Evolutionary conservation across 2,888 invertebrate species (phyloP), one percentile per base, ranked within the genome.

Genomic region (Melanostoma scalare): DNA sequence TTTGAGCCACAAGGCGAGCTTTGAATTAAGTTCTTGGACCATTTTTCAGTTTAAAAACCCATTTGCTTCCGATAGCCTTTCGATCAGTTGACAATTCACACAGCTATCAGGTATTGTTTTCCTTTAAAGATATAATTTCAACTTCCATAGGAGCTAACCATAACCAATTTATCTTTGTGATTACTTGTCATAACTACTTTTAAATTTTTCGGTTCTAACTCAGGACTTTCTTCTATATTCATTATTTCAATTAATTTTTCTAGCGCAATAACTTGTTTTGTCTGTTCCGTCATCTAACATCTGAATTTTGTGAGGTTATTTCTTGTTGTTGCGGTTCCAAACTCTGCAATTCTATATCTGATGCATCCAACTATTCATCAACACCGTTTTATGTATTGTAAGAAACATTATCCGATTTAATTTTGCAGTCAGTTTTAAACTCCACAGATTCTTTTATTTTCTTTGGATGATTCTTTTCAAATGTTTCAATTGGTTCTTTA

Each of bases 181-280:
- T 53, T 30, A 10, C 63, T 50, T 35, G 44, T 9, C 36, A 58
- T 44, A 9, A 10, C 71, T 48, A 46, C 71, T 44, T 36, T 36
- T 30, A 53, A 67, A 20, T 38, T 67, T 30, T 67, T 67, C n/a
- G 67, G 67, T 67, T 67, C 67, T 20, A 20, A 0, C 20, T 20
- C 20, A 20, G 20, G 1, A 20, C 1, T 20, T 20, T 20, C 20
- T 20, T n/a, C 10, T 46, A 46, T 46, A 46, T 6, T 46, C 44
- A 55, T 55, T 40, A 63, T 44, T 6, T 63, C 61, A n/a, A 53
- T 61, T 3, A 73, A 61, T 1, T 63, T 63, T 20, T 36, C 55
- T 9, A 53, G 55, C 36, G 50, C 55, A 9, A 52, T 9, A 20
- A 63, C 55, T 35, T 73, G 63, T 44, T 73, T 73, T 9, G 9